A percentile compares a stretch with the other conserved stretches of the same genome.
Evolutionary conservation across 2,888 invertebrate species (phyloP).

Genomic region (Lasiommata megera): DNA sequence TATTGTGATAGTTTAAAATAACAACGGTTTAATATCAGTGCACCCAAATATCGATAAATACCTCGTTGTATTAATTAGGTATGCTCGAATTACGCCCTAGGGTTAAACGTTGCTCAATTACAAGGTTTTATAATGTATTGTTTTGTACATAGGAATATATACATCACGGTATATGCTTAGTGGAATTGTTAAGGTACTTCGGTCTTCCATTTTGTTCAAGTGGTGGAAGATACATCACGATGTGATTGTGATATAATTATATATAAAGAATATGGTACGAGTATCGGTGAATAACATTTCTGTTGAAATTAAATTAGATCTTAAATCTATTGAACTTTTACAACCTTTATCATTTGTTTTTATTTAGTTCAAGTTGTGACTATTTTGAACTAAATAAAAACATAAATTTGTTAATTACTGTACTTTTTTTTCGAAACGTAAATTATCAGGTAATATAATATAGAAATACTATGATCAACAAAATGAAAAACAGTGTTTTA

Average conservation of each 20-base stretch:
- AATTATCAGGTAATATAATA: no score
- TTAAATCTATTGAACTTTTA: no score
- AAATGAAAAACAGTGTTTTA: no score
- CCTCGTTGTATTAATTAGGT: constrained; percentile 5
- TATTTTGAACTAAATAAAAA: no score
- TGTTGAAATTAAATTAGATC: background rate
- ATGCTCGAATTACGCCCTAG: background rate
- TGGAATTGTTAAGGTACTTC: background rate
- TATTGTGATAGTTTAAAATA: constrained; percentile 2
- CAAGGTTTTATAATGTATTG: constrained; percentile 11
- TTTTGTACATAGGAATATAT: constrained; percentile 16
- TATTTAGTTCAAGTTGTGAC: no score
- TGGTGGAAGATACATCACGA: constrained; percentile 11
- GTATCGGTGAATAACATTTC: constrained; percentile 4
- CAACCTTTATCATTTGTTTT: no score
- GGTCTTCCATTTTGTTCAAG: constrained; percentile 9
- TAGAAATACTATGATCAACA: no score
- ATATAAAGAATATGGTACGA: background rate
- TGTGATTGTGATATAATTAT: constrained; percentile 21
- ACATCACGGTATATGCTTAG: background rate
- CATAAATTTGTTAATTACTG: no score
- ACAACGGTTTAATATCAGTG: background rate
- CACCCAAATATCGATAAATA: constrained; percentile 5
- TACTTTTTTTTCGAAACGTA: no score
- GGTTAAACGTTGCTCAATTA: constrained; percentile 17